phyloP scores from a whole-genome alignment of 1,140 invertebrate species.

The Macrocentrus cingulum region DNA sequence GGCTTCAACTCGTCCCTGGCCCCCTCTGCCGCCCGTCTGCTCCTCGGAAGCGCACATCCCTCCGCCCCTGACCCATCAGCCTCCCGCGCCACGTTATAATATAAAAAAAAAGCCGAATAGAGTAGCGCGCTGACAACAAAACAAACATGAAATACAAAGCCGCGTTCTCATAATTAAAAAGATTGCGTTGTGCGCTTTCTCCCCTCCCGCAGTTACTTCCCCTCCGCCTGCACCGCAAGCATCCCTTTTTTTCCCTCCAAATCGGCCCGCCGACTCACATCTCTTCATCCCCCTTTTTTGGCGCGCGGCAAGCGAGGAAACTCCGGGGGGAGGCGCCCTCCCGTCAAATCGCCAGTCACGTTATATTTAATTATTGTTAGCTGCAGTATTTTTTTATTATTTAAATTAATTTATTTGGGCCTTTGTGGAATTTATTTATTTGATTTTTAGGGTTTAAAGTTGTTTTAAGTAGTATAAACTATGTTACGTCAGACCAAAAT shows the following conservation, averaged over 20 bases:
- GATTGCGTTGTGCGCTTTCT: slow-evolving; percentile 45
- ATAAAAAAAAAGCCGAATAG: slow-evolving; percentile 53
- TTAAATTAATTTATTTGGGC: too few species aligned
- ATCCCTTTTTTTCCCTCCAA: slow-evolving; percentile 22
- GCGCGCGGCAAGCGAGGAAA: too few species aligned
- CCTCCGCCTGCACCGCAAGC: neutral
- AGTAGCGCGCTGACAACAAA: slow-evolving; percentile 53
- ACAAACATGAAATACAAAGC: slow-evolving; percentile 55
- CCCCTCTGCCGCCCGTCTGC: slow-evolving; percentile 16
- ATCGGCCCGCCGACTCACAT: slow-evolving; percentile 8
- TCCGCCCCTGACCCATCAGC: slow-evolving; percentile 44
- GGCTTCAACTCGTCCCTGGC: slow-evolving; percentile 29
- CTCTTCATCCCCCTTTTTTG: slow-evolving; percentile 3
- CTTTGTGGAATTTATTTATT: too few species aligned
- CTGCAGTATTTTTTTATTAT: too few species aligned
- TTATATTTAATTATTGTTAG: too few species aligned
- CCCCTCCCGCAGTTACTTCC: neutral
- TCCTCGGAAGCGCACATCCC: slow-evolving; percentile 27
- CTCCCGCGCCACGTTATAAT: slow-evolving; percentile 51
- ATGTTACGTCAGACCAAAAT: too few species aligned
- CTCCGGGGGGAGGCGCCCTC: too few species aligned
- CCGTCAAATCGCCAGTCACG: too few species aligned
- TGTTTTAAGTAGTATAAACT: too few species aligned
- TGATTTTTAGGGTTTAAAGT: too few species aligned
- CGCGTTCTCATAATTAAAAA: slow-evolving; percentile 55